Evolutionary conservation across 53 echinoderm and acorn worm species (phyloP).

Genomic region (Apostichopus leukothele): DNA sequence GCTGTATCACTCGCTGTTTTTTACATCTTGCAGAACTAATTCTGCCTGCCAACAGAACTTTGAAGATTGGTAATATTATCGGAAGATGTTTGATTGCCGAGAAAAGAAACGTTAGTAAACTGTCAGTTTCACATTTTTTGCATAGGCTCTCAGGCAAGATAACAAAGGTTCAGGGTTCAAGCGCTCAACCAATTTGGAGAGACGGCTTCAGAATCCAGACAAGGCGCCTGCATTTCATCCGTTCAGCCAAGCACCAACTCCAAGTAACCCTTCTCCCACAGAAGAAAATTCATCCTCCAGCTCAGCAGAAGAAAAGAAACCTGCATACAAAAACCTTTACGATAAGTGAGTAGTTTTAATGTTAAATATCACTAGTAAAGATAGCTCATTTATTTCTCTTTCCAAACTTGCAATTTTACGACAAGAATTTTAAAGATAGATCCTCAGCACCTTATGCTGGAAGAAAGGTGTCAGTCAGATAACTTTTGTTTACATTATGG

Average conservation of each 20-base stretch:
- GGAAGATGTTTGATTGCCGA: no score
- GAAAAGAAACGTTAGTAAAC: background rate
- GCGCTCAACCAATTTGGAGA: slow-evolving; percentile 78
- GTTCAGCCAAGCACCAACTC: slow-evolving; percentile 48
- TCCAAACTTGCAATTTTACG: no score
- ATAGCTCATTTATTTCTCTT: no score
- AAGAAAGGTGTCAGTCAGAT: no score
- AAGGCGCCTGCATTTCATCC: slow-evolving; percentile 84
- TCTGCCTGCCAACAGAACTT: no score
- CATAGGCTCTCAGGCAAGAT: slow-evolving; percentile 48
- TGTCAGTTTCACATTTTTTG: background rate
- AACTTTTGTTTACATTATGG: no score
- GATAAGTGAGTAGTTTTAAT: slow-evolving; percentile 59
- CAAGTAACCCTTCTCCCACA: slow-evolving; percentile 1
- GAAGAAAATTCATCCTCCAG: slow-evolving; percentile 38
- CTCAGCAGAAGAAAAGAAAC: slow-evolving; percentile 39
- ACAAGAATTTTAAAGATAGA: no score
- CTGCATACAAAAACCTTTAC: slow-evolving; percentile 53
- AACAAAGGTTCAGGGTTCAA: slow-evolving; percentile 90
- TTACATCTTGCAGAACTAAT: no score
- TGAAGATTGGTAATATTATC: no score
- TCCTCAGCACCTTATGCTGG: no score
- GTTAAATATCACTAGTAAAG: no score
- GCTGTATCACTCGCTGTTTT: no score
- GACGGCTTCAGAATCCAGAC: slow-evolving; percentile 69